A percentile compares a stretch with the other conserved stretches of the same genome.
Evolutionary conservation across 1,140 invertebrate genomes (phyloP).

Genomic region (Lanistes nyassanus): DNA sequence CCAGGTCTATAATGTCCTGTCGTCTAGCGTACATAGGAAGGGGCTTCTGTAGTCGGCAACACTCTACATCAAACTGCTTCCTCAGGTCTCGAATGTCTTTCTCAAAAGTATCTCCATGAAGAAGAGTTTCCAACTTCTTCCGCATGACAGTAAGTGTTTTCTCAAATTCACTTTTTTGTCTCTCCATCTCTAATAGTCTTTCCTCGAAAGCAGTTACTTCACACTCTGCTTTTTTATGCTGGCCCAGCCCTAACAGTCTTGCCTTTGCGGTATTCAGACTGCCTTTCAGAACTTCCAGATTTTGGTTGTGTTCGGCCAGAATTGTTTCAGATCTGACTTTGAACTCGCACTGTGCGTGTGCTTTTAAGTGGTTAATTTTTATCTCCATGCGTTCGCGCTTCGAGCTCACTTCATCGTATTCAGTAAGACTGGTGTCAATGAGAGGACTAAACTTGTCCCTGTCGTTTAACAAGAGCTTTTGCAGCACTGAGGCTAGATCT

Average conservation of each 20-base stretch:
- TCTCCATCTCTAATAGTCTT: slow-evolving; percentile 45
- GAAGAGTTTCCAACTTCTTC: slow-evolving; percentile 26
- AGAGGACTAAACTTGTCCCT: not conserved
- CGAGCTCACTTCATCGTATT: not conserved
- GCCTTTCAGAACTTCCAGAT: not conserved
- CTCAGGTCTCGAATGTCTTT: slow-evolving; percentile 33
- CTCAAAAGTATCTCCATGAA: slow-evolving; percentile 22
- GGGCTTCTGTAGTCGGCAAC: slow-evolving; percentile 36
- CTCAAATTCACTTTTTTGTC: slow-evolving; percentile 46
- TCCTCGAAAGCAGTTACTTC: slow-evolving; percentile 36
- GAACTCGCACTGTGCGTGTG: not conserved
- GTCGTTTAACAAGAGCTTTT: slow-evolving; percentile 1
- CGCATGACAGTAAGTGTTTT: slow-evolving; percentile 25
- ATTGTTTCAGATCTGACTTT: not conserved
- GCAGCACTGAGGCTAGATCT: not conserved
- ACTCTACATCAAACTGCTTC: slow-evolving; percentile 50
- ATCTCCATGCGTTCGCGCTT: not conserved
- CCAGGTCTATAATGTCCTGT: slow-evolving; percentile 46
- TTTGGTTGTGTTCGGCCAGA: slow-evolving; percentile 9
- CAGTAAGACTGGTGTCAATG: not conserved
- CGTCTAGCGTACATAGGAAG: slow-evolving; percentile 59
- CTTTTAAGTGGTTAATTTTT: not conserved
- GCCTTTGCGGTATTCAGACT: slow-evolving; percentile 2
- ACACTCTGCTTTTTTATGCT: not conserved
- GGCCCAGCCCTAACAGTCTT: not conserved